Percentiles rank a stretch among this genome's conserved stretches.
phyloP scores from a whole-genome alignment of 1,140 invertebrate species.

The Calosoma granatense region DNA sequence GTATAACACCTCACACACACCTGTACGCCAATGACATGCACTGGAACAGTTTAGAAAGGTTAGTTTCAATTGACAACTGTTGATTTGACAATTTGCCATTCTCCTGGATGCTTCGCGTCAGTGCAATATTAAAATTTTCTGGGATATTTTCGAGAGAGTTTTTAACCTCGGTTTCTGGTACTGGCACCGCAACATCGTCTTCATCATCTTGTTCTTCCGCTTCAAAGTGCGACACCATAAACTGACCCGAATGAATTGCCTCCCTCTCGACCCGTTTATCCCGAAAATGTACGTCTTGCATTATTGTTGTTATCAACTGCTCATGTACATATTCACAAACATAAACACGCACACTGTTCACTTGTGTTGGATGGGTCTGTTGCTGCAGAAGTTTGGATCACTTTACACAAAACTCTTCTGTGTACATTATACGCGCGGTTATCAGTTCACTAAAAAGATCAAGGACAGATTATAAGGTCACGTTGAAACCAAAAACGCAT shows the following conservation, averaged over 20 bases:
- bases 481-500: not conserved
- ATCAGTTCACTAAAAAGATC: slow-evolving; percentile 27
- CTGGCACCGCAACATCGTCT: slow-evolving; percentile 65
- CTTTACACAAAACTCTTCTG: slow-evolving; percentile 16
- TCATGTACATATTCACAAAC: not conserved
- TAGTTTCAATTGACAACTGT: slow-evolving; percentile 81
- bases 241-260: slow-evolving; percentile 93
- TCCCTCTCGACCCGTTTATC: slow-evolving; percentile 36
- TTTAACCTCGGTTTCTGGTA: slow-evolving; percentile 54
- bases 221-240: slow-evolving; percentile 96
- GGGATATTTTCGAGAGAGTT: slow-evolving; percentile 22
- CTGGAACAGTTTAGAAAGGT: slow-evolving; percentile 88
- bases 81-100: slow-evolving; percentile 31
- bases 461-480: slow-evolving; percentile 34
- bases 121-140: slow-evolving; percentile 16
- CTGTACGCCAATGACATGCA: slow-evolving; percentile 96
- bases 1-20: slow-evolving; percentile 42
- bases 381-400: slow-evolving; percentile 18
- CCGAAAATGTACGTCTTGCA: not conserved
- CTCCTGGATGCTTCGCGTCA: slow-evolving; percentile 19
- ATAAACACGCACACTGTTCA: too few relatives aligned
- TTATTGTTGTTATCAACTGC: not conserved
- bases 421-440: slow-evolving; percentile 19
- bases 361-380: slow-evolving; percentile 15
- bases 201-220: slow-evolving; percentile 84